Evolutionary conservation across 1,140 invertebrate genomes (phyloP).

Genomic region (Zaprionus ghesquierei): DNA sequence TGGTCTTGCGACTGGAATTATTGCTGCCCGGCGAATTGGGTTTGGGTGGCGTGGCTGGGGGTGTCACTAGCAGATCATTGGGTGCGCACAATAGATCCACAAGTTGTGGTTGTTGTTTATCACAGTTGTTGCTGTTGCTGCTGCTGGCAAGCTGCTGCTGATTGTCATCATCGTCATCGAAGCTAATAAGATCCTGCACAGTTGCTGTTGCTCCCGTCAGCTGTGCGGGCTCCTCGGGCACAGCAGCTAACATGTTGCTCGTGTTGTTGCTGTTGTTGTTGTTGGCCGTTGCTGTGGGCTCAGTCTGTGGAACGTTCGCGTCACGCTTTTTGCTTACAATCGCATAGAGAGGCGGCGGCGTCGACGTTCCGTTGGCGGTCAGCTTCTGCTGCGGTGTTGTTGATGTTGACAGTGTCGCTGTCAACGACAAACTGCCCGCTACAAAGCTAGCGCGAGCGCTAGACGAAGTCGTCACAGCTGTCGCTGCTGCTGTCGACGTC

Average conservation of each 20-base stretch:
- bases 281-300: slow-evolving; percentile 17
- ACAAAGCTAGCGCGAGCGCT: slow-evolving; percentile 33
- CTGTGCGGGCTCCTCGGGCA: not conserved
- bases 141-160: slow-evolving; percentile 2
- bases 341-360: slow-evolving; percentile 46
- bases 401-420: slow-evolving; percentile 67
- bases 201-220: too few species aligned
- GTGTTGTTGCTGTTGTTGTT: slow-evolving; percentile 9
- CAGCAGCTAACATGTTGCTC: slow-evolving; percentile 54
- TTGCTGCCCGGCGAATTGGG: slow-evolving; percentile 59
- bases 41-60: slow-evolving; percentile 55
- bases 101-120: slow-evolving; percentile 5
- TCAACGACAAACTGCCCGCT: slow-evolving; percentile 59
- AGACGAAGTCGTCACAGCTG: slow-evolving; percentile 17
- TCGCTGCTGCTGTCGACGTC: too few species aligned
- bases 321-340: slow-evolving; percentile 68
- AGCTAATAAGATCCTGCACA: slow-evolving; percentile 73
- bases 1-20: slow-evolving; percentile 79
- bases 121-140: slow-evolving; percentile 22
- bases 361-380: slow-evolving; percentile 1
- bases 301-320: slow-evolving; percentile 34
- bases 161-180: slow-evolving; percentile 61
- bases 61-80: slow-evolving; percentile 49
- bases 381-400: too few species aligned
- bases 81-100: slow-evolving; percentile 66